Percentiles rank a stretch among this genome's conserved stretches.
Evolutionary conservation across 2,888 invertebrate species (phyloP).

Genomic region (Pachydiplax longipennis): DNA sequence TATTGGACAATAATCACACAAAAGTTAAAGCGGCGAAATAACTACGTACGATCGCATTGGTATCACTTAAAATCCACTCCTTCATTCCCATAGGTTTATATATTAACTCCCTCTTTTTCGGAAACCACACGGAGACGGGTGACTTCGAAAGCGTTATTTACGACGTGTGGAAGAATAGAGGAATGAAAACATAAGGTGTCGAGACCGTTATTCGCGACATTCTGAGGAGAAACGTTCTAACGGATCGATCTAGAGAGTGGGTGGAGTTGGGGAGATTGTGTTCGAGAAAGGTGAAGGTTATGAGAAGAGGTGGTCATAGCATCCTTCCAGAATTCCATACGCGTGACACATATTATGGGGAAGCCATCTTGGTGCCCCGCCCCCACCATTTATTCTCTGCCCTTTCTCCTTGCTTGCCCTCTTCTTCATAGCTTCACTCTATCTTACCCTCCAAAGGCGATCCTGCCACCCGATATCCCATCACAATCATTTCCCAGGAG

Average conservation of each 20-base stretch:
- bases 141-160: background rate
- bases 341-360: constrained; percentile 14
- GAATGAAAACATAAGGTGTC: background rate
- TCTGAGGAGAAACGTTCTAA: background rate
- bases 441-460: background rate
- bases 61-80: no score
- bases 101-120: background rate
- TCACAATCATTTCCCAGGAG: constrained; percentile 37
- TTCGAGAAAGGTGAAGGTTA: background rate
- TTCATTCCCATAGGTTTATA: no score
- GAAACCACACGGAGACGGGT: background rate
- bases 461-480: constrained; percentile 33
- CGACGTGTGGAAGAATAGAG: background rate
- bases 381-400: background rate
- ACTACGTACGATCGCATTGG: no score
- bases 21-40: no score
- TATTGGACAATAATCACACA: no score
- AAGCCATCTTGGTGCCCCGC: background rate
- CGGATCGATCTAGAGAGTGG: background rate
- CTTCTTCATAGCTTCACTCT: background rate
- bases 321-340: constrained; percentile 10
- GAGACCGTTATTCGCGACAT: background rate
- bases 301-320: background rate
- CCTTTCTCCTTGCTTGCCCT: no score
- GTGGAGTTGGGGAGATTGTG: background rate